Base-by-base conservation (phyloP, 2,113 vertebrate genomes). In the Hippocampus comes region DNA sequence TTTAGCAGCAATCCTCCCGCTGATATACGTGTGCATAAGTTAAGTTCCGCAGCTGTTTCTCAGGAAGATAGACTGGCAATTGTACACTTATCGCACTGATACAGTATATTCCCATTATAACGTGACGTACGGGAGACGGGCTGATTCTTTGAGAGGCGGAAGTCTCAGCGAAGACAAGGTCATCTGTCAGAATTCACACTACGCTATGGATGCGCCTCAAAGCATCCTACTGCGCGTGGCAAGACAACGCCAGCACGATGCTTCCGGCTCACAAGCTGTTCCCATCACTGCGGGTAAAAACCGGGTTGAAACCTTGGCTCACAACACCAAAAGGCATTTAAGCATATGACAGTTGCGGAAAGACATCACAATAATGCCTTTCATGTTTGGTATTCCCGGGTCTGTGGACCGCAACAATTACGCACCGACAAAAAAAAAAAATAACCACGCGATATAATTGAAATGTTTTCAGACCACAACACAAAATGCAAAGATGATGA, bases 31-130 rank as follows among this genome's bases (percentile, higher is more conserved):
- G 78, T 72, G 75, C 61, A 82, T 60, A 78, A 5, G 15, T 70
- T 23, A 78, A 84, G 86, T 1, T 66, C 59, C 14, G 30, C 86
- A 87, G 84, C 82, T 89, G 84, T 81, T 88, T 84, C 23, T 78
- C 57, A 61, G 56, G 69, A 71, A 73, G 70, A 84, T n/a, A 27
- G 73, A 66, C 74, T 63, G 63, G 61, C 64, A 82, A 90, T 90
- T 83, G 72, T 81, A 49, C 43, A 78, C 77, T 80, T 85, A 88
- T 84, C 91, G 84, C 30, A 41, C 30, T 30, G 71, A 68, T 74
- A 25, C 25, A 25, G 25, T 25, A 69, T 68, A 69, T 78, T 79
- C 72, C 41, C 64, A 14, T 80, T 79, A n/a, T 86, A 15, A 63
- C 66, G 73, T 79, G 55, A 25, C 21, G 34, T 23, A 63, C 34